Evolutionary conservation across 2,888 invertebrate genomes (phyloP).

Genomic region (Polylopha cassiicola): DNA sequence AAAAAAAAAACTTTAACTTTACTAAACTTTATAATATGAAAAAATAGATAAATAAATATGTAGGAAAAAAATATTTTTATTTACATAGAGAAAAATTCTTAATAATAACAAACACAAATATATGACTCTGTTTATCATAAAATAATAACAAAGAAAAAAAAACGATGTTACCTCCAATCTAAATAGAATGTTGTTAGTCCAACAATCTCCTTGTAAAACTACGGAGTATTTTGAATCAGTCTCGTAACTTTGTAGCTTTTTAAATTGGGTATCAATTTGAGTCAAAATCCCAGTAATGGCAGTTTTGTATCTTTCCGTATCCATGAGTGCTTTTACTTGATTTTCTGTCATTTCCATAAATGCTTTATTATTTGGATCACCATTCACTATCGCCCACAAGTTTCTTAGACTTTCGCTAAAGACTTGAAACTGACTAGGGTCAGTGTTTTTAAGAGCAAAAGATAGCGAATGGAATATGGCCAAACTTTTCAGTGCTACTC

Average conservation of each 20-base stretch:
- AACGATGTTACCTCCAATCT: slow-evolving; percentile 32
- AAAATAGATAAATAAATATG: too few relatives aligned
- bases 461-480: slow-evolving; percentile 47
- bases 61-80: too few relatives aligned
- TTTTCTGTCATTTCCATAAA: slow-evolving; percentile 25
- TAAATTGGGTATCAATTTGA: slow-evolving; percentile 3
- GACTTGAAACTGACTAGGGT: too few relatives aligned
- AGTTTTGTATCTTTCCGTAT: slow-evolving; percentile 31
- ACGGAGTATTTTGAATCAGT: slow-evolving; percentile 32
- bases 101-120: too few relatives aligned
- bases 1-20: slow-evolving; percentile 26
- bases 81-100: too few relatives aligned
- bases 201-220: slow-evolving; percentile 46
- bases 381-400: slow-evolving; percentile 20
- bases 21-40: too few relatives aligned
- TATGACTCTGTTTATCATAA: too few relatives aligned
- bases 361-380: not conserved
- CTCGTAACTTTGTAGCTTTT: slow-evolving; percentile 26
- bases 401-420: slow-evolving; percentile 32
- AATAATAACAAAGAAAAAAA: too few relatives aligned
- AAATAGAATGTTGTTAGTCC: slow-evolving; percentile 51
- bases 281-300: slow-evolving; percentile 26
- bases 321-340: slow-evolving; percentile 25
- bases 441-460: slow-evolving; percentile 36
- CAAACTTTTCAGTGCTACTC: slow-evolving; percentile 38